phyloP scores from a whole-genome alignment of 2,797 vertebrate genomes.

The Lithobates sylvaticus region DNA sequence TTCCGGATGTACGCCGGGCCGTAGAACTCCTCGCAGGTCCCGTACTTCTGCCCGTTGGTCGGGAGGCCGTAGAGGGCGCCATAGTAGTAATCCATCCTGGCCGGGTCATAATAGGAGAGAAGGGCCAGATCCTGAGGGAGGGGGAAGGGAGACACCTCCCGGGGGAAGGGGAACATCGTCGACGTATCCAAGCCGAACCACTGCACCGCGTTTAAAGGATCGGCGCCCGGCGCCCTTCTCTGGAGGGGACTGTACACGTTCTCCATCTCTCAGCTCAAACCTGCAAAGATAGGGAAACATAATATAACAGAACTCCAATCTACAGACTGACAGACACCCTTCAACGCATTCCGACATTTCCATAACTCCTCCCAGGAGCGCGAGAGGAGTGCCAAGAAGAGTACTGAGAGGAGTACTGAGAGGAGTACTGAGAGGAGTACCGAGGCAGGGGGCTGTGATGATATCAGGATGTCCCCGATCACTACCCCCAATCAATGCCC shows the following conservation, averaged over 20 bases:
- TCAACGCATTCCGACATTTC: too few relatives aligned
- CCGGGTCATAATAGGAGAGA: constrained; percentile 71
- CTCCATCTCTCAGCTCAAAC: background rate
- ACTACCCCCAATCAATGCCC: too few relatives aligned
- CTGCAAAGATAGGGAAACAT: background rate
- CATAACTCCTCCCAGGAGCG: too few relatives aligned
- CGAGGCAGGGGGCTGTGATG: too few relatives aligned
- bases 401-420: too few relatives aligned
- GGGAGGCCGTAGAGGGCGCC: constrained; percentile 67
- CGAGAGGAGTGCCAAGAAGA: too few relatives aligned
- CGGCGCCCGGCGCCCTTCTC: background rate
- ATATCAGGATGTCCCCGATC: too few relatives aligned
- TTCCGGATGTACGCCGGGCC: constrained; percentile 79
- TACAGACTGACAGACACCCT: background rate
- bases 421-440: too few relatives aligned
- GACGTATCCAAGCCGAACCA: constrained; percentile 70
- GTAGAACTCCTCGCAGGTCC: constrained; percentile 68
- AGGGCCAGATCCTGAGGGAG: constrained; percentile 71
- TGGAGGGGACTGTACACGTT: background rate
- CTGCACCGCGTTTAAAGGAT: constrained; percentile 64
- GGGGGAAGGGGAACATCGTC: constrained; percentile 67
- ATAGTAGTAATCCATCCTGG: constrained; percentile 67
- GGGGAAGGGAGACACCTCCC: constrained; percentile 68
- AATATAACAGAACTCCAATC: background rate
- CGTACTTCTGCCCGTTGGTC: constrained; percentile 61